Evolutionary conservation across 2,797 vertebrate genomes (phyloP).

Genomic region (Hyperoplus immaculatus): DNA sequence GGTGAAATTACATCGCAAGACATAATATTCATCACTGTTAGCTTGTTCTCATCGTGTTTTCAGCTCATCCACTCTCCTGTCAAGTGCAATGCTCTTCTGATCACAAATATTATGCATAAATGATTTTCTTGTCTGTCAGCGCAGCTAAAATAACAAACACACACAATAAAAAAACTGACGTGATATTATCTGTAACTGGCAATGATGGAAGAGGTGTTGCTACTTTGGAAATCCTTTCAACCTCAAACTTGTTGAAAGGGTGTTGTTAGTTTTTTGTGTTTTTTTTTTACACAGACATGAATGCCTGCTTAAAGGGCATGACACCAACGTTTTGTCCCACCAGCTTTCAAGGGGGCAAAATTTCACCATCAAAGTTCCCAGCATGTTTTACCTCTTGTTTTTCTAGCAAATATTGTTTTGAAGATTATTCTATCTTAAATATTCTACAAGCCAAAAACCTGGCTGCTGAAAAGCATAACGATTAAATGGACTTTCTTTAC

Average conservation of each 20-base stretch:
- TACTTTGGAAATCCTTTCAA: slow-evolving; percentile 43
- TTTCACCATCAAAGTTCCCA: neutral
- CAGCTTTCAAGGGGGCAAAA: neutral
- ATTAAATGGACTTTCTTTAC: slow-evolving; percentile 6
- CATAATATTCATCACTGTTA: neutral
- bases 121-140: slow-evolving; percentile 46
- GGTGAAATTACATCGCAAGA: neutral
- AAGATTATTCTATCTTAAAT: neutral
- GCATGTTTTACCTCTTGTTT: neutral
- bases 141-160: slow-evolving; percentile 40
- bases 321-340: neutral
- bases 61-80: slow-evolving; percentile 13
- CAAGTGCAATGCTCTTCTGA: slow-evolving; percentile 30
- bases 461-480: neutral
- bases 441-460: neutral
- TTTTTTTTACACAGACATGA: slow-evolving; percentile 8
- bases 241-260: slow-evolving; percentile 7
- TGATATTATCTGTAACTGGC: slow-evolving; percentile 48
- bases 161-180: slow-evolving; percentile 2
- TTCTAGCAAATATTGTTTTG: neutral
- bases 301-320: neutral
- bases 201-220: slow-evolving; percentile 44
- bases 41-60: neutral
- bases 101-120: slow-evolving; percentile 32
- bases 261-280: slow-evolving; percentile 8